phyloP scores from a whole-genome alignment of 2,797 vertebrate genomes.

The Mallotus villosus region DNA sequence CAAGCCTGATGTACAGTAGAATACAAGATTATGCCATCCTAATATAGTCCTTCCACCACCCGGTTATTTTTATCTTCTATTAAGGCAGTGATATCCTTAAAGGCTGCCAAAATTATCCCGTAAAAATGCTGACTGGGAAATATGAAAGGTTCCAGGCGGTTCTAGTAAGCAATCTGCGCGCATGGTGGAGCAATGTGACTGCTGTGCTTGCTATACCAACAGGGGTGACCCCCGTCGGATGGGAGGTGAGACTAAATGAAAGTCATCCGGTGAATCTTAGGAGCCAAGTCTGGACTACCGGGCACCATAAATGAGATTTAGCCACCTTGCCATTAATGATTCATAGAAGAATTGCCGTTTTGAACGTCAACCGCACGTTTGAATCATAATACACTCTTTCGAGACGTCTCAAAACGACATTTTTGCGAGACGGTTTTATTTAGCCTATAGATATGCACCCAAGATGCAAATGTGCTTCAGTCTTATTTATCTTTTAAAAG shows the following conservation, averaged over 20 bases:
- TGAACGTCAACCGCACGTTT: too few species aligned
- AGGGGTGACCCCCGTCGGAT: constrained; percentile 75
- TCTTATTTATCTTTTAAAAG: too few species aligned
- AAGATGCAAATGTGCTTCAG: too few species aligned
- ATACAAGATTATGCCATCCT: constrained; percentile 75
- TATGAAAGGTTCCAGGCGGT: constrained; percentile 76
- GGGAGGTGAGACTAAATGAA: constrained; percentile 73
- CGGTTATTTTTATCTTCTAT: constrained; percentile 79
- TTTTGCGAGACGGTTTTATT: too few species aligned
- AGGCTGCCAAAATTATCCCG: constrained; percentile 78
- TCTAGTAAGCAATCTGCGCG: constrained; percentile 78
- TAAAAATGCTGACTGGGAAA: constrained; percentile 78
- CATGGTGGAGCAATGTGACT: constrained; percentile 76
- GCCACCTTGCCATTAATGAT: constrained; percentile 52
- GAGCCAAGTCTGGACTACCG: constrained; percentile 59
- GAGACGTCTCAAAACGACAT: too few species aligned
- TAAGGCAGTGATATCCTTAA: constrained; percentile 78
- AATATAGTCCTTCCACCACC: constrained; percentile 72
- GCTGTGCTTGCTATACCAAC: constrained; percentile 78
- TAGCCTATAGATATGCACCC: too few species aligned
- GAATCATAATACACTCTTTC: too few species aligned
- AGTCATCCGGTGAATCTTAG: constrained; percentile 69
- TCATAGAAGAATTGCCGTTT: background rate
- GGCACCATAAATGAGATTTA: constrained; percentile 49
- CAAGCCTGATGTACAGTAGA: constrained; percentile 57